Evolutionary conservation across 2,888 invertebrate genomes (phyloP).

Genomic region (Rhynchonema sp.): DNA sequence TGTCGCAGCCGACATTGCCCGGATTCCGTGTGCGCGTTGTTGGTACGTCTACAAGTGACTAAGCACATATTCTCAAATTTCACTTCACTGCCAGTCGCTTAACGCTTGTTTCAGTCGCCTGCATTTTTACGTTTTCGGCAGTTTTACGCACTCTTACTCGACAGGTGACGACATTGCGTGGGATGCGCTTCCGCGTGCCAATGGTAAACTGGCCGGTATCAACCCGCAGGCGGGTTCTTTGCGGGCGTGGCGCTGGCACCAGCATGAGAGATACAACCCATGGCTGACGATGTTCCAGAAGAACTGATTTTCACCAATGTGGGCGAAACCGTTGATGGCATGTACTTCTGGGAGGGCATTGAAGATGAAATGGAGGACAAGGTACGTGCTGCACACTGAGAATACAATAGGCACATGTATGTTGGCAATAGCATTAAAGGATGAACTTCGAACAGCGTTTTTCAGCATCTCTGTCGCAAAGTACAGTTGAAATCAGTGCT

Average conservation of each 20-base stretch:
- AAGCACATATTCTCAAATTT: too few species aligned
- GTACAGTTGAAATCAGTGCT: too few species aligned
- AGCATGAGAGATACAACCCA: too few species aligned
- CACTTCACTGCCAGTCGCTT: too few species aligned
- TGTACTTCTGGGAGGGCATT: slow-evolving; percentile 95
- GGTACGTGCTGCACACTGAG: too few species aligned
- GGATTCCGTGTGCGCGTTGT: slow-evolving; percentile 40
- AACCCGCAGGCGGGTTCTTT: slow-evolving; percentile 83
- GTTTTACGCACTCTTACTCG: background rate
- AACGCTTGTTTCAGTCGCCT: background rate
- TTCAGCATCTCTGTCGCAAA: too few species aligned
- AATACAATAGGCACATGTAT: too few species aligned
- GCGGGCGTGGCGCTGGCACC: too few species aligned
- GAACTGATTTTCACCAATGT: slow-evolving; percentile 92
- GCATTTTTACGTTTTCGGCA: too few species aligned
- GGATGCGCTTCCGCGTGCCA: slow-evolving; percentile 69
- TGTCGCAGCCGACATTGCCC: slow-evolving; percentile 81
- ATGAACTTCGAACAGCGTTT: too few species aligned
- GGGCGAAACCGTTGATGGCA: slow-evolving; percentile 79
- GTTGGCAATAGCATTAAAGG: too few species aligned
- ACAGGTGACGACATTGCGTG: slow-evolving; percentile 94
- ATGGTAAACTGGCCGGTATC: slow-evolving; percentile 71
- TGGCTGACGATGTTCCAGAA: slow-evolving; percentile 52
- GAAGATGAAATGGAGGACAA: slow-evolving; percentile 43
- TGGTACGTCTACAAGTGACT: background rate